Base-by-base conservation (phyloP, 2,888 invertebrate species). In the Chydorus sphaericus region DNA sequence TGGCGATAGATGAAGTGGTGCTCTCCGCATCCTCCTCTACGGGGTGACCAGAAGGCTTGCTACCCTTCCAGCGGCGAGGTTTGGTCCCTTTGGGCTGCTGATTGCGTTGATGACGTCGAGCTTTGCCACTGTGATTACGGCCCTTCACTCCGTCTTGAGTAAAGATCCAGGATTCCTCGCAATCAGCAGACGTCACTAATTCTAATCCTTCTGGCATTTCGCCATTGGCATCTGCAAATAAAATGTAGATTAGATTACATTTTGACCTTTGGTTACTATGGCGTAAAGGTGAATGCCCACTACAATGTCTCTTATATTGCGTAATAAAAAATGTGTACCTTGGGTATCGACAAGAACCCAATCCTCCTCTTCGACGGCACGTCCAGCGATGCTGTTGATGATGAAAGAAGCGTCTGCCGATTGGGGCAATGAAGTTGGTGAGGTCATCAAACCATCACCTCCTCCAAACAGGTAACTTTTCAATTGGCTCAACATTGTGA, bases 41-140 rank as follows among this genome's bases (percentile, higher is more conserved):
- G 52, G 36, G 18, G 7, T 52, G 23, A 26, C 18, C 23, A 31
- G 14, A 18, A 11, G 5, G 20, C 11, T 33, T 36, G 5, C 36
- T 20, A 14, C 44, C 44, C n/a, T 44, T 44, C 44, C 44, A 44
- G 23, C 36, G 10, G 16, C 52, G 52, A 20, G 52, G 52, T 20
- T 52, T 52, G 52, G 52, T 52, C 52, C 52, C 52, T 52, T 52
- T 52, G 3, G 52, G 52, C 23, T 52, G 52, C 18, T 23, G 16
- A 18, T 23, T 23, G 8, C 20, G 18, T 10, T 33, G 52, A 11
- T 36, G 36, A 6, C 52, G 31, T 26, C 52, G 52, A 14, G 26
- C 44, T 14, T 44, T 14, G n/a, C 44, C 44, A n/a, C n/a, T n/a
- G 18, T 36, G 20, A n/a, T 31, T 31, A 14, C 20, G 30, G 14